Evolutionary conservation across 2,888 invertebrate genomes (phyloP).

Genomic region (Meiosimyza decipiens): DNA sequence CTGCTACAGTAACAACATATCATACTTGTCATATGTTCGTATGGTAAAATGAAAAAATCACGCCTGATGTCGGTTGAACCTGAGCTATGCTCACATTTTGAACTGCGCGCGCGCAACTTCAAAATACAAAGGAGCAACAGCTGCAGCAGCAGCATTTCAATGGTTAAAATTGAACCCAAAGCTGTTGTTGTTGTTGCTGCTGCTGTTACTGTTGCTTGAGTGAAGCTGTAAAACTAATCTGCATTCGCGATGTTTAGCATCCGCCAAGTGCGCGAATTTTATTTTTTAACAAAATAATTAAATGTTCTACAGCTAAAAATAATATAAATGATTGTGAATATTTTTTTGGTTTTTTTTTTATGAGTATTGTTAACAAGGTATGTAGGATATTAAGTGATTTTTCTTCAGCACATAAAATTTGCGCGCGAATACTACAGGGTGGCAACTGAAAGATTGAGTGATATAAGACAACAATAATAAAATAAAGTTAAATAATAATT

Average conservation of each 20-base stretch:
- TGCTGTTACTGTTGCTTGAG: slow-evolving; percentile 12
- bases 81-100: slow-evolving; percentile 26
- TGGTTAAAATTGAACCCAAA: too few relatives aligned
- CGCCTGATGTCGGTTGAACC: slow-evolving; percentile 14
- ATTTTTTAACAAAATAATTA: slow-evolving; percentile 30
- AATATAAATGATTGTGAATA: too few relatives aligned
- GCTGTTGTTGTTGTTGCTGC: slow-evolving; percentile 2
- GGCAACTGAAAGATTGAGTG: too few relatives aligned
- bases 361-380: too few relatives aligned
- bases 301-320: slow-evolving; percentile 6
- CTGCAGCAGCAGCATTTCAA: too few relatives aligned
- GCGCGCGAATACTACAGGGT: too few relatives aligned
- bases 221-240: slow-evolving; percentile 22
- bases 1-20: slow-evolving; percentile 7
- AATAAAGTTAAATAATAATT: too few relatives aligned
- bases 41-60: neutral
- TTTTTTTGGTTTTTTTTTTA: too few relatives aligned
- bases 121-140: neutral
- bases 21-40: slow-evolving; percentile 13
- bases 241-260: slow-evolving; percentile 15
- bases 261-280: slow-evolving; percentile 5
- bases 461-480: too few relatives aligned
- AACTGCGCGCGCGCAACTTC: slow-evolving; percentile 17
- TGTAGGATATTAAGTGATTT: too few relatives aligned
- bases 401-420: too few relatives aligned